Conservation (phyloP, 1,140 invertebrate genomes). For the Drosophila takahashii region DNA sequence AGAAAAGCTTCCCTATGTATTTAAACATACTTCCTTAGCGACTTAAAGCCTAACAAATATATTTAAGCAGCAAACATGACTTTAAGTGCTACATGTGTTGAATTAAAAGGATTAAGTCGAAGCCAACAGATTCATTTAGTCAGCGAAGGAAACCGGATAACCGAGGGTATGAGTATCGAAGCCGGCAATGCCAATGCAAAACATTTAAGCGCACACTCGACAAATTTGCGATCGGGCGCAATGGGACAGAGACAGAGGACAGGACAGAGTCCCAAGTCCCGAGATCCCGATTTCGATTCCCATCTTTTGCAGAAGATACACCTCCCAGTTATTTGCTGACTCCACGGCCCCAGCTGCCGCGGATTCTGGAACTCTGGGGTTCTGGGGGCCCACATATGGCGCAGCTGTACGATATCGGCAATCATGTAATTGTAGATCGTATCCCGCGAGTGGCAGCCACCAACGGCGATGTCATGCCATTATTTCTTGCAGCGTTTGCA, state of each 20-base stretch:
- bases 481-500: constrained; percentile 42
- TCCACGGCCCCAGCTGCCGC: constrained; percentile 29
- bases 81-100: neutral
- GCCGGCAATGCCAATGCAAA: constrained; percentile 47
- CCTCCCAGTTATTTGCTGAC: constrained; percentile 67
- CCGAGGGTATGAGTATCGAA: constrained; percentile 8
- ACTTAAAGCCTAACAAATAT: neutral
- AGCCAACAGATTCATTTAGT: neutral
- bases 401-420: constrained; percentile 54
- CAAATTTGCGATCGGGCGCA: constrained; percentile 67
- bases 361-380: constrained; percentile 13
- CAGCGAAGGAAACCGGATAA: neutral
- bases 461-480: constrained; percentile 46
- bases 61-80: neutral
- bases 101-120: neutral
- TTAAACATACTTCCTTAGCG: neutral
- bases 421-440: constrained; percentile 74
- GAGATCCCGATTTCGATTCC: neutral
- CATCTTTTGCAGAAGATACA: constrained; percentile 7
- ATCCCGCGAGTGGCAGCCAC: constrained; percentile 52
- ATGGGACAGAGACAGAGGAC: constrained; percentile 32
- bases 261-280: constrained; percentile 34
- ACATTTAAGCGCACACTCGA: constrained; percentile 82
- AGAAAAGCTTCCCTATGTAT: no score
- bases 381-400: constrained; percentile 58